Conservation (phyloP, 2,113 vertebrate species). For the Crypturellus undulatus region DNA sequence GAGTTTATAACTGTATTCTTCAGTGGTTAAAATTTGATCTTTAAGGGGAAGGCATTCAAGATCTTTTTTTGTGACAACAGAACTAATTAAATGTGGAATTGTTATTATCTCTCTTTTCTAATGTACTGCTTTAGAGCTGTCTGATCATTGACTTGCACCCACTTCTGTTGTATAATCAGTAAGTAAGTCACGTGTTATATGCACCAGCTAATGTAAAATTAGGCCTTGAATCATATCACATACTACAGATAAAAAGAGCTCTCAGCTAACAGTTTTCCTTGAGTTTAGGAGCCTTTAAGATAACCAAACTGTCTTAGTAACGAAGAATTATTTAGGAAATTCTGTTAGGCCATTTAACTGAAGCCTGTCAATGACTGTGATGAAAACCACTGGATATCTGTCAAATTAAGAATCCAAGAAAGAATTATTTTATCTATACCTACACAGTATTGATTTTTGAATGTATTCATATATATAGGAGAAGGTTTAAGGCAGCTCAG, state of each 20-base stretch:
- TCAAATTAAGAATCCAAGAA: slow-evolving; percentile 34
- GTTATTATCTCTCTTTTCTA: slow-evolving; percentile 40
- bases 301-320: background rate
- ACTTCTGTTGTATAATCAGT: background rate
- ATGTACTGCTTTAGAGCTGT: slow-evolving; percentile 22
- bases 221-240: background rate
- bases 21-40: slow-evolving; percentile 47
- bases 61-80: background rate
- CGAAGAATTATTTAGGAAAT: slow-evolving; percentile 53
- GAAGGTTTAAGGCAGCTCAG: slow-evolving; percentile 40
- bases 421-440: slow-evolving; percentile 32
- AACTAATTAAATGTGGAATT: background rate
- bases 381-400: slow-evolving; percentile 22
- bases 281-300: slow-evolving; percentile 42
- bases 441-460: slow-evolving; percentile 32
- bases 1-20: slow-evolving; percentile 29
- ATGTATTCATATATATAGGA: background rate
- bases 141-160: background rate
- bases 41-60: background rate
- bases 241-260: background rate
- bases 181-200: slow-evolving; percentile 1
- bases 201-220: background rate
- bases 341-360: slow-evolving; percentile 53
- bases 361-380: slow-evolving; percentile 44
- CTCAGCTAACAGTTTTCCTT: background rate